Conservation (phyloP, 2,888 invertebrate genomes). For the Tiliacea citrago region DNA sequence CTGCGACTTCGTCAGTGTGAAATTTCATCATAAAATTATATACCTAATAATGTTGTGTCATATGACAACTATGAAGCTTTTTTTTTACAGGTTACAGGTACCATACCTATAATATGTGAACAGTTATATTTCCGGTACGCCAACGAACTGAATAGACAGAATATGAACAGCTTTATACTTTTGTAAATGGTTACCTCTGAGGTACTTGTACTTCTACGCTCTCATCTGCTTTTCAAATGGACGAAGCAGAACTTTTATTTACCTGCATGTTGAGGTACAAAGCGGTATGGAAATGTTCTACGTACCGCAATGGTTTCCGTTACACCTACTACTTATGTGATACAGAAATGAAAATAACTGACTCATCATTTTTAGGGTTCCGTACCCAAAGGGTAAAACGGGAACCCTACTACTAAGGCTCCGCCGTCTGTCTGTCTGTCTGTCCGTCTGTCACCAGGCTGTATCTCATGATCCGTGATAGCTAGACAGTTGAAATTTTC, state of each 20-base stretch:
- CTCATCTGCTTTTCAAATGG: conserved; percentile 19
- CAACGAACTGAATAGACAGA: not conserved
- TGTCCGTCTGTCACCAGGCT: too few relatives aligned
- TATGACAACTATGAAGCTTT: too few relatives aligned
- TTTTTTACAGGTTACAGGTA: not conserved
- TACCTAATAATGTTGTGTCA: too few relatives aligned
- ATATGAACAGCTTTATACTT: not conserved
- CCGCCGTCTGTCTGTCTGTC: too few relatives aligned
- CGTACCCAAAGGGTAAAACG: too few relatives aligned
- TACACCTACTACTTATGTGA: not conserved
- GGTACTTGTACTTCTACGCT: not conserved
- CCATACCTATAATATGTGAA: not conserved
- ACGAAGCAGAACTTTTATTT: conserved; percentile 19
- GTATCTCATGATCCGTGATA: too few relatives aligned
- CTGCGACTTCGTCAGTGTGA: not conserved
- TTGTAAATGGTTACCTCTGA: not conserved
- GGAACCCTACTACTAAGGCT: too few relatives aligned
- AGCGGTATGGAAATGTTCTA: conserved; percentile 12
- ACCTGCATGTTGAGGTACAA: not conserved
- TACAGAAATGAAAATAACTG: not conserved
- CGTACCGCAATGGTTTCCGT: not conserved
- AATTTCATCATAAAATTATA: too few relatives aligned
- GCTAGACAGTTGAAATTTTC: too few relatives aligned
- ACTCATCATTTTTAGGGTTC: too few relatives aligned
- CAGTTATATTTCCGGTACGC: not conserved